These are phyloP conservation scores for Drymonia ruficornis DNA, from an alignment of 2,888 invertebrate species.

Conservation along the genomic window DNA sequence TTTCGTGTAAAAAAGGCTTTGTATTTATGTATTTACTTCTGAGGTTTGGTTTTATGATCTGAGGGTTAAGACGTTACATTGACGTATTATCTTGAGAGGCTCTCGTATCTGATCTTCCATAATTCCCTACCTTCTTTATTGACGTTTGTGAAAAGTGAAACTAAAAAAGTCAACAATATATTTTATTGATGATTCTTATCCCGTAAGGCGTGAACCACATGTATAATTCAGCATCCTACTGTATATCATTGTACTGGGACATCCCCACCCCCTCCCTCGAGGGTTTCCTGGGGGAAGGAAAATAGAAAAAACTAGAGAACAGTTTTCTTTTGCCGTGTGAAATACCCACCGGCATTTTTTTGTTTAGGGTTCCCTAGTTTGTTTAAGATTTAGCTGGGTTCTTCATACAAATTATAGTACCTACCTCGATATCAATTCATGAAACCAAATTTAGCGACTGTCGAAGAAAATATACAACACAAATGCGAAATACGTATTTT, in stretches of 20 bases:
- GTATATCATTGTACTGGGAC: neutral
- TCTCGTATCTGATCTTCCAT: no score
- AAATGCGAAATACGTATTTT: no score
- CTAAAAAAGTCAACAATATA: slow-evolving; percentile 1
- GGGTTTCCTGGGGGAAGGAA: neutral
- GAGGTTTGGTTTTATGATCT: no score
- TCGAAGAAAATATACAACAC: no score
- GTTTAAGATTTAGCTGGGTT: neutral
- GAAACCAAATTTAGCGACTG: no score
- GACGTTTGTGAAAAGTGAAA: neutral
- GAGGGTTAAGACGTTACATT: no score
- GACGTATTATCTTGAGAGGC: no score
- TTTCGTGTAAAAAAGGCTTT: no score
- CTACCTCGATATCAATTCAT: no score
- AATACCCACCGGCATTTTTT: neutral
- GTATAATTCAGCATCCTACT: slow-evolving; percentile 1
- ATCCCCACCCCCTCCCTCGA: neutral
- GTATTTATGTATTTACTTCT: no score
- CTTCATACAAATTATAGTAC: neutral
- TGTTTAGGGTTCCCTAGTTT: neutral
- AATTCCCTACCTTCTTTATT: no score
- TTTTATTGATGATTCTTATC: neutral
- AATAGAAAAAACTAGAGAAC: neutral
- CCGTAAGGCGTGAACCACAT: neutral
- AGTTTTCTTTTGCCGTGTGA: neutral